Evolutionary conservation across 2,888 invertebrate genomes (phyloP).

Genomic region (Stictocephala bisonia): DNA sequence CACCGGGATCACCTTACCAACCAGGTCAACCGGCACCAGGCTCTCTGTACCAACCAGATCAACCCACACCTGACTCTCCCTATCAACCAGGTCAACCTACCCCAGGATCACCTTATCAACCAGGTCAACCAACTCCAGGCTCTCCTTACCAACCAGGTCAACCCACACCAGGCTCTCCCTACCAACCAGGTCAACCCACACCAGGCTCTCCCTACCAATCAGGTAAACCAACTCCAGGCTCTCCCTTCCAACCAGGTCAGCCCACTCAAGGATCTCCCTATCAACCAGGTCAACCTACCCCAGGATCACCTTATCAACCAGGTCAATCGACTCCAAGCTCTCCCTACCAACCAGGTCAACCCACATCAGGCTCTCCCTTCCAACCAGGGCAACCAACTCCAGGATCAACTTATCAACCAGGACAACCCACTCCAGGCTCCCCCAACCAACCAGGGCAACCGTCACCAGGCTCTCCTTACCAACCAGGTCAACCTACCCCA

Average conservation of each 20-base stretch:
- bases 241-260: constrained; percentile 25
- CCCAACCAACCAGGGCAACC: constrained; percentile 5
- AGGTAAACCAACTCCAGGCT: neutral
- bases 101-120: constrained; percentile 3
- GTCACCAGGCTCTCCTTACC: neutral
- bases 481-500: constrained; percentile 3
- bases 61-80: constrained; percentile 39
- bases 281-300: constrained; percentile 17
- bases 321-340: constrained; percentile 59
- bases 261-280: neutral
- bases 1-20: constrained; percentile 9
- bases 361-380: constrained; percentile 64
- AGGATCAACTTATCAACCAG: constrained; percentile 15
- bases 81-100: constrained; percentile 27
- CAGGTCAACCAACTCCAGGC: constrained; percentile 12
- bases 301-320: constrained; percentile 15
- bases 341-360: constrained; percentile 51
- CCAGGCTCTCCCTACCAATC: constrained; percentile 6
- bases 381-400: constrained; percentile 67
- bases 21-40: constrained; percentile 58
- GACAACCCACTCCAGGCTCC: neutral
- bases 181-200: constrained; percentile 50
- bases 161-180: neutral
- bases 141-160: constrained; percentile 30
- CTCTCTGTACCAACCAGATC: constrained; percentile 60